phyloP scores from a whole-genome alignment of 2,113 vertebrate species.

The Geococcyx californianus region DNA sequence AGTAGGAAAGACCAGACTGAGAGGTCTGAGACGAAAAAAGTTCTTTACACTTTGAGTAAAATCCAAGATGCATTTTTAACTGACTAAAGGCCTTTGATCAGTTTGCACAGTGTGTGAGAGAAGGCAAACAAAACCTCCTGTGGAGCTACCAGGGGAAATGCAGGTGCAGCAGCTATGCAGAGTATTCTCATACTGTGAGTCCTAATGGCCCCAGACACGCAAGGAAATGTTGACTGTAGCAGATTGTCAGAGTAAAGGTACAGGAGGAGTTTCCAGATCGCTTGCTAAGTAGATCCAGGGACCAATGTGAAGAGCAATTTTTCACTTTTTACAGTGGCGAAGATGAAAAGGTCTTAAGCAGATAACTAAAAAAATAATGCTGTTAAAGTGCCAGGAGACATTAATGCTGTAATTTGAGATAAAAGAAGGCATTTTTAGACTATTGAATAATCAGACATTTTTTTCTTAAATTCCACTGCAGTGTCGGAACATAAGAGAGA shows the following conservation, averaged over 20 bases:
- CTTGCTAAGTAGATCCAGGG: not conserved
- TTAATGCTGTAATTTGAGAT: constrained; percentile 1
- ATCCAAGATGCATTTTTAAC: constrained; percentile 35
- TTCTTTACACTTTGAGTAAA: constrained; percentile 29
- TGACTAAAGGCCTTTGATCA: constrained; percentile 34
- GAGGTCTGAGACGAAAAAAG: constrained; percentile 16
- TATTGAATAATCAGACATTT: not conserved
- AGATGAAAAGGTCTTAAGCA: constrained; percentile 11
- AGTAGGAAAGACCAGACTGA: not conserved
- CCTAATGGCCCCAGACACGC: not conserved
- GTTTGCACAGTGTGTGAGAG: not conserved
- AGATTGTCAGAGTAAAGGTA: not conserved
- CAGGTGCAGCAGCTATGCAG: constrained; percentile 37
- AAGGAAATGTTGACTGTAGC: not conserved
- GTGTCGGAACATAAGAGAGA: not conserved
- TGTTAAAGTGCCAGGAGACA: not conserved
- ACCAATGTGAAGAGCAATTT: not conserved
- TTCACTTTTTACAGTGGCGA: not conserved
- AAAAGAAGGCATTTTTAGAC: constrained; percentile 42
- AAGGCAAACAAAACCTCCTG: constrained; percentile 52
- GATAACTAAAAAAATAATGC: constrained; percentile 16
- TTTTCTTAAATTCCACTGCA: constrained; percentile 30
- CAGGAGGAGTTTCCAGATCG: not conserved
- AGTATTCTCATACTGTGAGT: constrained; percentile 5
- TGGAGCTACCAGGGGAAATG: constrained; percentile 46